Conservation (phyloP, 2,797 vertebrate genomes). For the Erpetoichthys calabaricus region DNA sequence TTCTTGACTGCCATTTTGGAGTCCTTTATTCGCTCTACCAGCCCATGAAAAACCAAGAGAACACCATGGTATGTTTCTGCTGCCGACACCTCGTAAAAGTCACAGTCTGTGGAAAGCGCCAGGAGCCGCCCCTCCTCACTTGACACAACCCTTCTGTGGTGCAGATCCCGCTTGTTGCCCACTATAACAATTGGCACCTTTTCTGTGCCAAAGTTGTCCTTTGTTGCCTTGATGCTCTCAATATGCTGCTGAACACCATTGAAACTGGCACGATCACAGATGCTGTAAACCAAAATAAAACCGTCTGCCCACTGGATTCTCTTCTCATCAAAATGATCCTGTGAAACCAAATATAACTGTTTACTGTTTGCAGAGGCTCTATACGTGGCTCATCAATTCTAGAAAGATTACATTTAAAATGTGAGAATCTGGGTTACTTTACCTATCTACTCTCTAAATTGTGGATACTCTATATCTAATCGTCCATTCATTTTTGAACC, state of each 20-base stretch:
- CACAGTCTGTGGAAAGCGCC: constrained; percentile 49
- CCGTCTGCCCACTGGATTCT: constrained; percentile 59
- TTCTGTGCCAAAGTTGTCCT: constrained; percentile 42
- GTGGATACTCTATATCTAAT: no score
- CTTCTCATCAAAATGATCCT: constrained; percentile 28
- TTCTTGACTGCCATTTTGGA: constrained; percentile 41
- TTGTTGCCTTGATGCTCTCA: constrained; percentile 46
- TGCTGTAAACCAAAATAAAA: constrained; percentile 58
- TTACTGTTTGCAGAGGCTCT: neutral
- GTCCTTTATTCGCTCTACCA: constrained; percentile 44
- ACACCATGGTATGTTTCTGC: constrained; percentile 55
- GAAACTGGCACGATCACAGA: constrained; percentile 58
- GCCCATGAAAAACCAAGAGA: constrained; percentile 53
- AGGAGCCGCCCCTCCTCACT: constrained; percentile 57
- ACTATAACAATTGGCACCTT: constrained; percentile 56
- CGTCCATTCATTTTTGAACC: no score
- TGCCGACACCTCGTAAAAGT: constrained; percentile 59
- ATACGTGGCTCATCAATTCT: neutral
- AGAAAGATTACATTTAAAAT: neutral
- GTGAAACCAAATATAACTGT: neutral
- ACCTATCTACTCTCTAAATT: no score
- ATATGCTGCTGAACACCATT: constrained; percentile 43
- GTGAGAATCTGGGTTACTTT: no score
- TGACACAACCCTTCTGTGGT: constrained; percentile 46
- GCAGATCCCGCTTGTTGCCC: constrained; percentile 56